phyloP scores from a whole-genome alignment of 2,888 invertebrate species.

The Eurytoma californica region DNA sequence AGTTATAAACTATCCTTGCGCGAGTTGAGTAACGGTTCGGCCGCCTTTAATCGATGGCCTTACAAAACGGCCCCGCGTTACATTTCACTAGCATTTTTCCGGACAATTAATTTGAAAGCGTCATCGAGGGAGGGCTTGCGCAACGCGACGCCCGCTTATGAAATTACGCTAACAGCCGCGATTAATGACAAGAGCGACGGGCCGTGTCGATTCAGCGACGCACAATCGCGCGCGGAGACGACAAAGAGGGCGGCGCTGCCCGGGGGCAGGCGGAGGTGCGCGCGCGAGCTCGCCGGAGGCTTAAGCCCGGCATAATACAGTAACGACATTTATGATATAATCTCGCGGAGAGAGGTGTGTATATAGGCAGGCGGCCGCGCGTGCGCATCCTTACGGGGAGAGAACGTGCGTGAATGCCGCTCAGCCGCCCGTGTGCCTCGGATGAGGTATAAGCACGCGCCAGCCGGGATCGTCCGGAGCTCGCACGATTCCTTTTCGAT shows the following conservation, averaged over 20 bases:
- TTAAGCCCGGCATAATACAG: slow-evolving; percentile 66
- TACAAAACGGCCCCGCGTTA: too few species aligned
- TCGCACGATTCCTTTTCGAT: not conserved
- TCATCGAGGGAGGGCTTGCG: too few species aligned
- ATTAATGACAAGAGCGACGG: too few species aligned
- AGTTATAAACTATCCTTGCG: too few species aligned
- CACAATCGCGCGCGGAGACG: not conserved
- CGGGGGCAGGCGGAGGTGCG: not conserved
- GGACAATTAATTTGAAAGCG: too few species aligned
- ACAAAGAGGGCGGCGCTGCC: not conserved
- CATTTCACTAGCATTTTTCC: too few species aligned
- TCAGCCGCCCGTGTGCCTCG: slow-evolving; percentile 4
- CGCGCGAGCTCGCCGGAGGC: slow-evolving; percentile 38
- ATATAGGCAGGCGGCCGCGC: slow-evolving; percentile 20
- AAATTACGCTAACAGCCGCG: too few species aligned
- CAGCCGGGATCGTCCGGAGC: not conserved
- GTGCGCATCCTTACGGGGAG: slow-evolving; percentile 33
- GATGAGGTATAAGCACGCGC: not conserved
- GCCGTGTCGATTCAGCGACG: not conserved
- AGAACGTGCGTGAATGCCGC: slow-evolving; percentile 39
- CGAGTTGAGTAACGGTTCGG: too few species aligned
- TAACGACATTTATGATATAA: slow-evolving; percentile 72
- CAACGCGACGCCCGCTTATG: too few species aligned
- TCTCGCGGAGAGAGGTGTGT: slow-evolving; percentile 57
- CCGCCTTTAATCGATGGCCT: too few species aligned